phyloP scores from a whole-genome alignment of 2,113 vertebrate species.

The Passer domesticus region DNA sequence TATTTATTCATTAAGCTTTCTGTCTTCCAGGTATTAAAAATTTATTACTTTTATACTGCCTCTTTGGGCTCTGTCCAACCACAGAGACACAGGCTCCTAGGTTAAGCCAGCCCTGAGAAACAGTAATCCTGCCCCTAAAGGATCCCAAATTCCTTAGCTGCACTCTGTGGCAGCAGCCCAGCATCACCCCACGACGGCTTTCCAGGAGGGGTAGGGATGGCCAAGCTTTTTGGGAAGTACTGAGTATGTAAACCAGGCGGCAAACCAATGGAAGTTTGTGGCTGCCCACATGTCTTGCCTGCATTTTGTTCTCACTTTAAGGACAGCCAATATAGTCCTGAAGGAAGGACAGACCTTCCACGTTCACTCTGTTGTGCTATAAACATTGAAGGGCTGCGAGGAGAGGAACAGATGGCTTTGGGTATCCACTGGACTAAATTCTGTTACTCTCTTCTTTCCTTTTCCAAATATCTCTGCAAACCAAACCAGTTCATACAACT shows the following conservation, averaged over 20 bases:
- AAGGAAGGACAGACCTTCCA: not conserved
- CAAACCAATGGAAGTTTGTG: not conserved
- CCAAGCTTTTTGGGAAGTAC: not conserved
- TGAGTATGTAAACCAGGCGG: not conserved
- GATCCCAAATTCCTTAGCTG: not conserved
- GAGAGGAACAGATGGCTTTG: not conserved
- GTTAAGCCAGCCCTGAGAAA: not conserved
- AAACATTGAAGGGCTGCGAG: accelerated
- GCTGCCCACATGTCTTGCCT: not conserved
- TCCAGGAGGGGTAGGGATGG: not conserved
- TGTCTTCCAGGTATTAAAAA: not conserved
- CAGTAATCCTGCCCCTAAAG: not conserved
- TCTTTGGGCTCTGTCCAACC: not conserved
- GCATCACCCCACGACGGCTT: not conserved
- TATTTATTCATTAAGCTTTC: conserved; percentile 34
- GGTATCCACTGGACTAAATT: not conserved
- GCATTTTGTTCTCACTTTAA: not conserved
- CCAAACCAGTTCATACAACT: not conserved
- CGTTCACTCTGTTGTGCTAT: not conserved
- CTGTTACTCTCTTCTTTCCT: not conserved
- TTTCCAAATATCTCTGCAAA: not conserved
- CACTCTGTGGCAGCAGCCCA: not conserved
- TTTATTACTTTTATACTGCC: not conserved
- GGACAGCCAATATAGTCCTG: not conserved
- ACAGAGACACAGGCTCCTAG: not conserved